These are phyloP conservation scores for Rhogogaster chlorosoma DNA, from an alignment of 2,888 invertebrate genomes.

Conservation along the genomic window DNA sequence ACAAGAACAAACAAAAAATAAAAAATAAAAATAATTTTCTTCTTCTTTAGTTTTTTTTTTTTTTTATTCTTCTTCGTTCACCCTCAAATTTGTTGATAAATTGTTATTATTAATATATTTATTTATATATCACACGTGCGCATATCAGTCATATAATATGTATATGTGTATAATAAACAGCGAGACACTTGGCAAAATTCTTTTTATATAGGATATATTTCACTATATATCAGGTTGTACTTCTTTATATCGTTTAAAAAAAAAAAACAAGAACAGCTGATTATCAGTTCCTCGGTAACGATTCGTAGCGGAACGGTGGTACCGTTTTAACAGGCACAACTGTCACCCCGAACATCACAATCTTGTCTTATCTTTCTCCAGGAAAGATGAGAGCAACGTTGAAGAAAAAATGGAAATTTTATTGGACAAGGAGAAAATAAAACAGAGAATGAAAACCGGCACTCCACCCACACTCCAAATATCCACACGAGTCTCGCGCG, in stretches of 20 bases:
- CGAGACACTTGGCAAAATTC: constrained; percentile 31
- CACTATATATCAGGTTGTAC: neutral
- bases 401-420: neutral
- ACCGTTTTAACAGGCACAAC: constrained; percentile 34
- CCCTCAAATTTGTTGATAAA: neutral
- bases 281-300: neutral
- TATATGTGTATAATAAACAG: neutral
- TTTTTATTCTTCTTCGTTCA: neutral
- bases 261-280: neutral
- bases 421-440: neutral
- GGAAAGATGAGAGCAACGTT: neutral
- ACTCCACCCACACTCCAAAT: constrained; percentile 32
- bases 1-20: neutral
- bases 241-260: neutral
- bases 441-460: neutral
- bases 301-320: neutral
- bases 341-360: constrained; percentile 48
- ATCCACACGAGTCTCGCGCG: constrained; percentile 18
- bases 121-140: neutral
- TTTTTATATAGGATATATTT: neutral
- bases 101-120: neutral
- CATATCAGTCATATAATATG: neutral
- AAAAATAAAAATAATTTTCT: too few relatives aligned
- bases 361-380: neutral
- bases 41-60: too few relatives aligned